Conservation (phyloP, 2,113 vertebrate species). For the Zapus hudsonius region DNA sequence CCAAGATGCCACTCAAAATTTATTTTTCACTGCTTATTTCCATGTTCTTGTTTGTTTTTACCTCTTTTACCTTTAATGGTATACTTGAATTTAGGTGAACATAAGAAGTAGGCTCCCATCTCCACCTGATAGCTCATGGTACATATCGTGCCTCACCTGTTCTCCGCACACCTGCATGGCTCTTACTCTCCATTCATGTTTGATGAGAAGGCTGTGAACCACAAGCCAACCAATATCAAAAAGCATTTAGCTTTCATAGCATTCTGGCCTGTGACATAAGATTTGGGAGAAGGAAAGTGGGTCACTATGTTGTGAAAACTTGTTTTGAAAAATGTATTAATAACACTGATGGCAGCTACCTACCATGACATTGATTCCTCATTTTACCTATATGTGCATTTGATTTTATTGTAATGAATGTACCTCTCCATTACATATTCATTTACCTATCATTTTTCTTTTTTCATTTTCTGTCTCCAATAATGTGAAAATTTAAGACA, state of each 20-base stretch:
- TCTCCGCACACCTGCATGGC: neutral
- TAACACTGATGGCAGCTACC: no score
- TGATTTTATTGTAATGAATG: neutral
- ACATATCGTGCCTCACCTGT: neutral
- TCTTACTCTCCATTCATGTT: neutral
- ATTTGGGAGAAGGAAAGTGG: no score
- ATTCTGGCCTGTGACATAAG: no score
- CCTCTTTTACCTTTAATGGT: neutral
- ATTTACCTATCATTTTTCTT: no score
- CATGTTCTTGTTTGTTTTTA: no score
- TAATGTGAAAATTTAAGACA: neutral
- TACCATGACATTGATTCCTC: neutral
- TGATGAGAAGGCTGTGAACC: neutral
- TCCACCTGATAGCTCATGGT: neutral
- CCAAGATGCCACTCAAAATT: no score
- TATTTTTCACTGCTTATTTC: neutral
- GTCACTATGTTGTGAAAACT: no score
- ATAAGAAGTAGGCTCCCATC: neutral
- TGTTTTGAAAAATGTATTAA: no score
- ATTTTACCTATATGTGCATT: neutral
- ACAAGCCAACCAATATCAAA: neutral
- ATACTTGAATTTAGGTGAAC: neutral
- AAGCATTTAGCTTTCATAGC: neutral
- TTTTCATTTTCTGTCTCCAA: neutral
- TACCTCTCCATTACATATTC: no score